Conservation (phyloP, 2,113 vertebrate genomes). For the Nasalis larvatus region DNA sequence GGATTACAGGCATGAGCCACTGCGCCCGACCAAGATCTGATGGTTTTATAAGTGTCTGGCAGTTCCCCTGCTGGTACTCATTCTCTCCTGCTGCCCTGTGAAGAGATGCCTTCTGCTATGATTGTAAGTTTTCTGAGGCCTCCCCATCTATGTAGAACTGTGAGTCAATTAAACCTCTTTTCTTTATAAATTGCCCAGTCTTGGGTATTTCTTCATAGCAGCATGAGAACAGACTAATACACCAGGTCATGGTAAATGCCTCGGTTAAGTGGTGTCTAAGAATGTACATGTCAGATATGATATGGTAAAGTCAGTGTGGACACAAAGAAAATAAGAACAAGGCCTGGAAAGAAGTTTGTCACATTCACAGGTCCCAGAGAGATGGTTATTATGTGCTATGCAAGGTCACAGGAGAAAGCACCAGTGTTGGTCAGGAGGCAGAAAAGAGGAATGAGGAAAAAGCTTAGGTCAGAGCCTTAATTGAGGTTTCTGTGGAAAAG, state of each 20-base stretch:
- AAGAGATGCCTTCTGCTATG: too few species aligned
- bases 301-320: background rate
- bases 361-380: background rate
- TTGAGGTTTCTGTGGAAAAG: background rate
- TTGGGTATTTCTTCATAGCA: too few species aligned
- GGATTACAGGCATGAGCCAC: too few species aligned
- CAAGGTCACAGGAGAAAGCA: background rate
- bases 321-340: background rate
- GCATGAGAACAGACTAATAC: too few species aligned
- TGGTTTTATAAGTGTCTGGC: too few species aligned
- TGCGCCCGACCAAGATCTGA: too few species aligned
- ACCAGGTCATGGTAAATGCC: background rate
- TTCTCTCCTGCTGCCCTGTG: too few species aligned
- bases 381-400: background rate
- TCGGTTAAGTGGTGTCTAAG: background rate
- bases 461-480: background rate
- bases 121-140: too few species aligned
- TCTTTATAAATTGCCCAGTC: too few species aligned
- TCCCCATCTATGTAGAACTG: too few species aligned
- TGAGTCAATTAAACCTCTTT: too few species aligned
- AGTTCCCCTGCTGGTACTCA: too few species aligned
- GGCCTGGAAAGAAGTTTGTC: background rate
- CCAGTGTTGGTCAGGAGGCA: background rate
- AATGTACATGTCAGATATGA: background rate
- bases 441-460: background rate